Evolutionary conservation across 2,888 invertebrate genomes (phyloP), one percentile per base, ranked within the genome.

Genomic region (Linyphia triangularis): DNA sequence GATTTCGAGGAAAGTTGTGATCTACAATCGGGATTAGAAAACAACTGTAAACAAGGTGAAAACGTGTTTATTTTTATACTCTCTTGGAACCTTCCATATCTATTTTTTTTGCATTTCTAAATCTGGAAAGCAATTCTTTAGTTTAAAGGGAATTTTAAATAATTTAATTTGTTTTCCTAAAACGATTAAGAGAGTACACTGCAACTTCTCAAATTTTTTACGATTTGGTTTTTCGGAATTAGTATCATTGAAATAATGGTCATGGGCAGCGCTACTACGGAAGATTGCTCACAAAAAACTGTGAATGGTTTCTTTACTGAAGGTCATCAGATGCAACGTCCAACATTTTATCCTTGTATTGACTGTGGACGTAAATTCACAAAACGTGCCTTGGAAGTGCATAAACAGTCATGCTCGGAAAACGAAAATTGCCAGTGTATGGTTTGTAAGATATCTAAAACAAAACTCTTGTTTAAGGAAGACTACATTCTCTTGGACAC

Each of bases 351-450:
- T 30, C 63, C 73, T n/a, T 89, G 89, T 19, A 0, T 9, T 4
- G 73, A 57, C 2, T 89, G 89, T 30, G 73, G 73, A 22, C 37
- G 24, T 1, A 57, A 37, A 26, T 89, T 89, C 28, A 89, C 89
- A 0, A 33, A 61, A 33, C 65, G 43, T 0, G 89, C 84, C 13
- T 24, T 89, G 4, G 19, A 57, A 33, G 33, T 67, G 13, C 89
- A 89, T 40, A 70, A 79, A 30, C 7, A 57, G 1, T 43, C 51
- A 0, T 89, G 89, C 22, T 26, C 57, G 0, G 78, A 89, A 37
- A 72, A 22, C n/a, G 75, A 81, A n/a, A 24, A 72, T 7, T 89
- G 89, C n/a, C 16, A 2, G 1, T 89, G 89, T 63, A 13, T 2
- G n/a, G 72, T 57, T 0, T 89, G 89, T 65, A 69, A 43, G 19